Evolutionary conservation across 35 echinoderm and acorn worm genomes (phyloP).

Genomic region (Amphiura filiformis): DNA sequence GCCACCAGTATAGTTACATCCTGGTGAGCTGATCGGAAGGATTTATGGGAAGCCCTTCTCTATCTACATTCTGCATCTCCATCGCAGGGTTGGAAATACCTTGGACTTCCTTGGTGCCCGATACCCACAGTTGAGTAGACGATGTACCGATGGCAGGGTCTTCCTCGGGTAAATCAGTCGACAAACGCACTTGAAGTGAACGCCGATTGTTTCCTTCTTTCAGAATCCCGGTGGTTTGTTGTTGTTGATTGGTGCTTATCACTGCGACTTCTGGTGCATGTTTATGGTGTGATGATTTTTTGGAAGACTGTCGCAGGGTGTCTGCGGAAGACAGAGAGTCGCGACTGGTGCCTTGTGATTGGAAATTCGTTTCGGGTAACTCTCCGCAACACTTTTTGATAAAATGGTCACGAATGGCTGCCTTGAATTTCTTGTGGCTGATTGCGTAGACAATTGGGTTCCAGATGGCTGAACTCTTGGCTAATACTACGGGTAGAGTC

Average conservation of each 20-base stretch:
- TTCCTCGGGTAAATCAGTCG: neutral
- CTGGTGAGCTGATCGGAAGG: neutral
- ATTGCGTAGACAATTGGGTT: conserved; percentile 90
- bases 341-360: neutral
- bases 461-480: conserved; percentile 83
- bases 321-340: neutral
- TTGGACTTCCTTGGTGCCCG: neutral
- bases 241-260: neutral
- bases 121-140: neutral
- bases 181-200: neutral
- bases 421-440: conserved; percentile 77
- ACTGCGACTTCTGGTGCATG: neutral
- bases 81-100: neutral
- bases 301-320: neutral
- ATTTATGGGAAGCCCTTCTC: neutral
- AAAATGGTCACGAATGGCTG: conserved; percentile 35
- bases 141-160: neutral
- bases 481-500: conserved; percentile 61
- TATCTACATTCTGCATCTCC: neutral
- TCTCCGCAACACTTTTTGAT: conserved; percentile 28
- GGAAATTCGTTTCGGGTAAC: neutral
- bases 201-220: neutral
- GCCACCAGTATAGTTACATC: too few species aligned
- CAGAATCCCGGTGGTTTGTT: neutral
- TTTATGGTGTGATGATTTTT: neutral